These are phyloP conservation scores for Apaloderma vittatum DNA, from an alignment of 2,113 vertebrate genomes.

Conservation along the genomic window DNA sequence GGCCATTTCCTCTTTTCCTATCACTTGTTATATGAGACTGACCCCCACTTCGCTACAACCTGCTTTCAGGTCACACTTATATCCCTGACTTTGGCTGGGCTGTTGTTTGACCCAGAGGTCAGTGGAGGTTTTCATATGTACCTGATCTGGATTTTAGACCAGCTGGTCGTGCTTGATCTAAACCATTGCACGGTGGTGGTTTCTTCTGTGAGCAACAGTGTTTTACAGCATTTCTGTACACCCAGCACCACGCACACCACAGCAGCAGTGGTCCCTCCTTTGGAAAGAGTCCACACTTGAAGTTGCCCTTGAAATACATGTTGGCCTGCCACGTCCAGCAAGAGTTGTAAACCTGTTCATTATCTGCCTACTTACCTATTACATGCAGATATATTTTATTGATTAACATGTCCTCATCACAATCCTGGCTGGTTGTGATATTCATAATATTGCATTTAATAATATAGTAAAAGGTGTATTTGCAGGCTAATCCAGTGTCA, in stretches of 20 bases:
- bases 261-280: background rate
- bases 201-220: background rate
- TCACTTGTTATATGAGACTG: no score
- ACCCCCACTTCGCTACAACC: no score
- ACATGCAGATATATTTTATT: background rate
- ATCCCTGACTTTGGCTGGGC: background rate
- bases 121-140: background rate
- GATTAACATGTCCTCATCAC: fast-evolving
- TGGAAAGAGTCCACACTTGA: background rate
- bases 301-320: background rate
- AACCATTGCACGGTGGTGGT: background rate
- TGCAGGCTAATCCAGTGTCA: background rate
- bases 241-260: fast-evolving
- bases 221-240: background rate
- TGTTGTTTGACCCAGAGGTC: background rate
- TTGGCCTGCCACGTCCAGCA: background rate
- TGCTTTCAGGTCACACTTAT: background rate
- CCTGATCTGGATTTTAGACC: background rate
- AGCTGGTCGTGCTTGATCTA: background rate
- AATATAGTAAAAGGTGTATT: background rate
- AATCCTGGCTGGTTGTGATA: background rate
- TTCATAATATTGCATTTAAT: background rate
- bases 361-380: background rate
- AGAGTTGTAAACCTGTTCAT: background rate
- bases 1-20: no score